phyloP scores from a whole-genome alignment of 1,140 invertebrate species.

The Ceratosolen fusciceps region DNA sequence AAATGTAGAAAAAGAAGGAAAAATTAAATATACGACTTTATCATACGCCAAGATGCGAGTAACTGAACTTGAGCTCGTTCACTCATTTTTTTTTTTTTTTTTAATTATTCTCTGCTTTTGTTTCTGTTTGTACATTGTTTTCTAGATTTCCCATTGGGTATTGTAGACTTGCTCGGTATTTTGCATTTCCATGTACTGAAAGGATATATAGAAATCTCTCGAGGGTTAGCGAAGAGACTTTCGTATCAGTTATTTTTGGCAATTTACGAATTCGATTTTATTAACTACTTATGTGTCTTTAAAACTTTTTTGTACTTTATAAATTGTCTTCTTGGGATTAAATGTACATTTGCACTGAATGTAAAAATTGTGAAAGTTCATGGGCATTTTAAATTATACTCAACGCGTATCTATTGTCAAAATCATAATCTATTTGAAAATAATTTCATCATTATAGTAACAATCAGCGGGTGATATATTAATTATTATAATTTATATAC shows the following conservation, averaged over 20 bases:
- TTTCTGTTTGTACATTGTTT: slow-evolving; percentile 23
- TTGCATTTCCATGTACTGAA: not conserved
- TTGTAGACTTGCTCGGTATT: slow-evolving; percentile 7
- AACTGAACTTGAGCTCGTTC: not conserved
- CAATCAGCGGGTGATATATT: not conserved
- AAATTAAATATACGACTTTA: slow-evolving; percentile 36
- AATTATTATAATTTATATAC: not conserved
- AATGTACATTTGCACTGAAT: not conserved
- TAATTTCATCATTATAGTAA: not conserved
- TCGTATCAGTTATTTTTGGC: slow-evolving; percentile 10
- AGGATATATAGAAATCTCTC: not conserved
- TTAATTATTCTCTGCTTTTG: not conserved
- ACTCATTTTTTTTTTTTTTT: not conserved
- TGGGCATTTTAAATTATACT: not conserved
- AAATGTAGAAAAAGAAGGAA: not conserved
- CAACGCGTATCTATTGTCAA: not conserved
- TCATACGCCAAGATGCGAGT: slow-evolving; percentile 1
- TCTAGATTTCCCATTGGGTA: slow-evolving; percentile 43
- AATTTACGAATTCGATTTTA: not conserved
- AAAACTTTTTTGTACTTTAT: not conserved
- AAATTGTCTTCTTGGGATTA: not conserved
- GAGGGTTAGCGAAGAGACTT: slow-evolving; percentile 8
- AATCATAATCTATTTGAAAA: not conserved
- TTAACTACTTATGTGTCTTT: not conserved
- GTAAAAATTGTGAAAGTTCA: not conserved